Conservation (phyloP, 2,113 vertebrate genomes). For the Nanorana parkeri region DNA sequence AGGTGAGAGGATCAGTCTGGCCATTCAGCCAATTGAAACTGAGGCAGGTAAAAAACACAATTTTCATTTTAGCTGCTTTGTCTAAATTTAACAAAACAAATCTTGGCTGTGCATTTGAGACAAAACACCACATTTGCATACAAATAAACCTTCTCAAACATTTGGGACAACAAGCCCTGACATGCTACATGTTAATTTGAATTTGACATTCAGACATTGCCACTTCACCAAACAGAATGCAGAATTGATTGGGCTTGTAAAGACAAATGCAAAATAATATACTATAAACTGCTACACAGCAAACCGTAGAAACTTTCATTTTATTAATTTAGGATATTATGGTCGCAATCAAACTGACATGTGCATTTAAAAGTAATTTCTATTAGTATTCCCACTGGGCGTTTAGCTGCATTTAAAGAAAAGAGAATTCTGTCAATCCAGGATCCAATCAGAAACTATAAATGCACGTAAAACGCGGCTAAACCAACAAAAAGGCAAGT, state of each 20-base stretch:
- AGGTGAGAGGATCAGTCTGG: not conserved
- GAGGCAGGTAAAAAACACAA: not conserved
- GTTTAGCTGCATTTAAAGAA: too few relatives aligned
- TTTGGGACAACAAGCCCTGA: constrained; percentile 16
- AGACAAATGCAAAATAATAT: not conserved
- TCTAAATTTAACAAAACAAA: not conserved
- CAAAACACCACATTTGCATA: constrained; percentile 6
- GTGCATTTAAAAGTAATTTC: too few relatives aligned
- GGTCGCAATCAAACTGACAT: too few relatives aligned
- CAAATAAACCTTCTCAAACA: constrained; percentile 18
- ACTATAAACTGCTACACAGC: not conserved
- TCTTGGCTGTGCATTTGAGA: constrained; percentile 4
- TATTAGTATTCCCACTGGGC: too few relatives aligned
- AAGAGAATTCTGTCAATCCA: too few relatives aligned
- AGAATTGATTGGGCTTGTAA: not conserved
- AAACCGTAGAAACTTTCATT: not conserved
- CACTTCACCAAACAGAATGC: not conserved
- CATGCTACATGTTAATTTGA: constrained; percentile 26
- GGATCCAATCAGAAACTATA: too few relatives aligned
- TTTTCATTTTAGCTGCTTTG: constrained; percentile 15
- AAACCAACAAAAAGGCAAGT: too few relatives aligned
- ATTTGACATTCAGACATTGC: not conserved
- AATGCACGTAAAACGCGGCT: too few relatives aligned
- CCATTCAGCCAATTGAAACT: not conserved
- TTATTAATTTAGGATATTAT: not conserved